Percentiles rank a stretch among this genome's conserved stretches.
phyloP scores from a whole-genome alignment of 2,797 vertebrate genomes.

The Lemur catta region DNA sequence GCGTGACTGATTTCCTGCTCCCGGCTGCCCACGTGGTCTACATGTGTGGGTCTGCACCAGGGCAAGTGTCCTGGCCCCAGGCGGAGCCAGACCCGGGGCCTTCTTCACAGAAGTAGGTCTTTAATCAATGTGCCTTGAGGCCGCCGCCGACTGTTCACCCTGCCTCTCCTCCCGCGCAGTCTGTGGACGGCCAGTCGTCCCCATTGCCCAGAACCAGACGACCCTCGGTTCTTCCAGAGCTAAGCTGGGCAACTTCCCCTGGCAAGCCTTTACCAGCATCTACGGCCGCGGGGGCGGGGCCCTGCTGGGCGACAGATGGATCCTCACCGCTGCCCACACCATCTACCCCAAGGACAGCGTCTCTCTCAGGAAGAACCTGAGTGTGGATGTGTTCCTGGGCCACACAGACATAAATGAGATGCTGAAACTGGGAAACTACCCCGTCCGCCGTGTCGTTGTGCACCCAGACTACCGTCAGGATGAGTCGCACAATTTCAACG shows the following conservation, averaged over 20 bases:
- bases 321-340: slow-evolving; percentile 86
- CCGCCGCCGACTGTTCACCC: not conserved
- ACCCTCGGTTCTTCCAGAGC: slow-evolving; percentile 75
- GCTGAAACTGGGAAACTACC: slow-evolving; percentile 68
- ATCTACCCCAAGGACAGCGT: slow-evolving; percentile 76
- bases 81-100: not conserved
- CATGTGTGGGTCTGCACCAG: not conserved
- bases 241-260: slow-evolving; percentile 83
- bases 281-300: slow-evolving; percentile 82
- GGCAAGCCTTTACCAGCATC: slow-evolving; percentile 82
- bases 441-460: slow-evolving; percentile 77
- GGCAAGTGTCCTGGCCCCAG: not conserved
- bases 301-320: slow-evolving; percentile 84
- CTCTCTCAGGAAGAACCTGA: not conserved
- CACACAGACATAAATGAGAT: slow-evolving; percentile 61
- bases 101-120: not conserved
- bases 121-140: not conserved
- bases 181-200: slow-evolving; percentile 80
- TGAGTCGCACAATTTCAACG: slow-evolving; percentile 65
- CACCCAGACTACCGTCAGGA: slow-evolving; percentile 80
- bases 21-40: no score
- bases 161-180: slow-evolving; percentile 69
- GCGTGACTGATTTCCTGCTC: not conserved
- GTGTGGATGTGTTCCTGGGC: slow-evolving; percentile 83
- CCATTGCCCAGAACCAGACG: slow-evolving; percentile 47